A percentile compares a stretch with the other conserved stretches of the same genome.
Evolutionary conservation across 2,797 vertebrate genomes (phyloP).

Genomic region (Cetoscarus ocellatus): DNA sequence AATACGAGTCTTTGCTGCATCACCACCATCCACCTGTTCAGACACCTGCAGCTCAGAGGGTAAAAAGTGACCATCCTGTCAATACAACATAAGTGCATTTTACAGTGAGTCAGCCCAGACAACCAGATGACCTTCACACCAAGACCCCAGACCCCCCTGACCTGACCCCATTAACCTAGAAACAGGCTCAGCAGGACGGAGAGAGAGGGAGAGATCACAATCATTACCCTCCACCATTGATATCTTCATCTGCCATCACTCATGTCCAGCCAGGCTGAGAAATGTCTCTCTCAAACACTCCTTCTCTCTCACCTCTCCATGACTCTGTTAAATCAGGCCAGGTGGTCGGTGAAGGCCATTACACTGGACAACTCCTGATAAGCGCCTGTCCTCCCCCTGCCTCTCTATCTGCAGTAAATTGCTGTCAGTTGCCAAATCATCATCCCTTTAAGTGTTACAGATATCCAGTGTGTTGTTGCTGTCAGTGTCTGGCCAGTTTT

Average conservation of each 20-base stretch:
- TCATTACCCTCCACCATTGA: constrained; percentile 73
- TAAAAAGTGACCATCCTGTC: constrained; percentile 38
- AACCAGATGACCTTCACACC: constrained; percentile 64
- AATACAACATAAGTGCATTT: constrained; percentile 31
- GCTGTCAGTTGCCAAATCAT: constrained; percentile 23
- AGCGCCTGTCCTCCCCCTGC: constrained; percentile 1
- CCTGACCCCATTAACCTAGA: constrained; percentile 71
- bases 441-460: constrained; percentile 21
- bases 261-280: constrained; percentile 46
- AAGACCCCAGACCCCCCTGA: constrained; percentile 37
- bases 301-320: constrained; percentile 32
- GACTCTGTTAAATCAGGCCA: constrained; percentile 65
- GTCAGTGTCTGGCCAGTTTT: background rate
- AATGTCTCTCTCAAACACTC: constrained; percentile 32
- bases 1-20: constrained; percentile 1
- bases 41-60: constrained; percentile 28
- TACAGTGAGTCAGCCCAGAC: constrained; percentile 52
- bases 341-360: constrained; percentile 67
- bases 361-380: constrained; percentile 39
- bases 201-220: constrained; percentile 63
- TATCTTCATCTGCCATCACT: constrained; percentile 68
- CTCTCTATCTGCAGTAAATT: constrained; percentile 40
- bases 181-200: constrained; percentile 41
- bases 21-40: background rate
- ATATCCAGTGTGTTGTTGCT: constrained; percentile 7